Base-by-base conservation (phyloP, 2,113 vertebrate genomes). In the Fulmarus glacialis region DNA sequence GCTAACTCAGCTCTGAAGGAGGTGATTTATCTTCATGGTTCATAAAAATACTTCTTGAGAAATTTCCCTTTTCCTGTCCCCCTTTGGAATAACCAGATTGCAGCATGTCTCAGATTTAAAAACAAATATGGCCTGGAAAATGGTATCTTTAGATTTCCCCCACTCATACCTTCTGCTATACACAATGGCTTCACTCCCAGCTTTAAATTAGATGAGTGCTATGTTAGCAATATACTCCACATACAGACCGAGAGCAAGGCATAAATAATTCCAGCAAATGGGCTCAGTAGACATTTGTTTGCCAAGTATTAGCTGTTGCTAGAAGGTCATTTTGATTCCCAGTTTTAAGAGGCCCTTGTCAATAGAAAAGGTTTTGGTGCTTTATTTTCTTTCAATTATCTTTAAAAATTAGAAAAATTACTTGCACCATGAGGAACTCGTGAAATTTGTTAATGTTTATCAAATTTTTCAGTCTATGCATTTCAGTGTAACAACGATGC, bases 81-180 rank as follows among this genome's bases (percentile, higher is more conserved):
- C n/a, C 78, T 85, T 73, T 77, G 84, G 78, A 96, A 71, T 85
- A 85, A 72, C 56, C 85, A 73, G 34, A 85, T 71, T 90, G 87
- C 70, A 91, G 80, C 53, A 81, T 66, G 85, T 86, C 89, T 97
- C 2, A 0, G 87, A 78, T 88, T 95, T 77, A 85, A 95, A 97
- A 96, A 97, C 93, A 96, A 94, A 79, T 93, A 87, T 0, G 14
- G 74, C 81, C 84, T 92, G 79, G 81, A 97, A 96, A 96, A 82
- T 32, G 93, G 55, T 93, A 87, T 58, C 40, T 79, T 82, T 91
- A 81, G 62, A 87, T 95, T 94, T 91, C 78, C 81, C 86, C 58
- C 45, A 71, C 67, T 91, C 88, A 50, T 92, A 89, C 75, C 67
- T 94, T 95, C 78, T 73, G 30, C 87, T 90, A 23, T 48, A 72